Percentiles rank a stretch among this genome's conserved stretches.
Evolutionary conservation across 2,113 vertebrate species (phyloP).

Genomic region (Smithornis capensis): DNA sequence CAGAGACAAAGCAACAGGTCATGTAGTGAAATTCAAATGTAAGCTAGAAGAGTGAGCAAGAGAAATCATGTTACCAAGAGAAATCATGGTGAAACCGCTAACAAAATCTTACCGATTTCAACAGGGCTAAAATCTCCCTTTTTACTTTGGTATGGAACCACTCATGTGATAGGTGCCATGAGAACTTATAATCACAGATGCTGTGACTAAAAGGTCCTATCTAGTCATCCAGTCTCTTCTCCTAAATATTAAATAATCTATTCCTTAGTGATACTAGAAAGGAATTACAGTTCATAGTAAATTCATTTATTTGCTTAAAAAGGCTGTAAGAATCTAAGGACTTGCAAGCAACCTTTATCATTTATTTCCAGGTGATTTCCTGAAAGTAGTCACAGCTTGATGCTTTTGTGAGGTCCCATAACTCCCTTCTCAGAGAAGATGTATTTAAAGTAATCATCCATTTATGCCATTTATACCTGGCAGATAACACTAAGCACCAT

Average conservation of each 20-base stretch:
- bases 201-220: background rate
- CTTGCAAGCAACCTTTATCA: slow-evolving; percentile 67
- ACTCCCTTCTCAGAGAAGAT: slow-evolving; percentile 69
- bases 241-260: slow-evolving; percentile 34
- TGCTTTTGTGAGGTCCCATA: slow-evolving; percentile 73
- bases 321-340: slow-evolving; percentile 42
- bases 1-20: background rate
- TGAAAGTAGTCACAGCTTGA: slow-evolving; percentile 72
- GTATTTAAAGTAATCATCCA: slow-evolving; percentile 78
- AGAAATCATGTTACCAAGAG: background rate
- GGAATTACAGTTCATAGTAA: slow-evolving; percentile 22
- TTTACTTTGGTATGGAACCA: background rate
- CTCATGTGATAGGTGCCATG: fast-evolving
- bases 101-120: background rate
- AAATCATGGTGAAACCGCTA: background rate
- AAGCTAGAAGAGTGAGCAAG: background rate
- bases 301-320: slow-evolving; percentile 62
- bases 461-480: slow-evolving; percentile 76
- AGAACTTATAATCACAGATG: background rate
- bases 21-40: background rate
- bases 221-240: background rate
- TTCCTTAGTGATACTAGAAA: slow-evolving; percentile 3
- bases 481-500: slow-evolving; percentile 68
- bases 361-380: slow-evolving; percentile 75
- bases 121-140: background rate